A percentile compares a stretch with the other conserved stretches of the same genome.
These are phyloP conservation scores for Rhagonycha lutea DNA, from an alignment of 2,888 invertebrate species.

Conservation along the genomic window DNA sequence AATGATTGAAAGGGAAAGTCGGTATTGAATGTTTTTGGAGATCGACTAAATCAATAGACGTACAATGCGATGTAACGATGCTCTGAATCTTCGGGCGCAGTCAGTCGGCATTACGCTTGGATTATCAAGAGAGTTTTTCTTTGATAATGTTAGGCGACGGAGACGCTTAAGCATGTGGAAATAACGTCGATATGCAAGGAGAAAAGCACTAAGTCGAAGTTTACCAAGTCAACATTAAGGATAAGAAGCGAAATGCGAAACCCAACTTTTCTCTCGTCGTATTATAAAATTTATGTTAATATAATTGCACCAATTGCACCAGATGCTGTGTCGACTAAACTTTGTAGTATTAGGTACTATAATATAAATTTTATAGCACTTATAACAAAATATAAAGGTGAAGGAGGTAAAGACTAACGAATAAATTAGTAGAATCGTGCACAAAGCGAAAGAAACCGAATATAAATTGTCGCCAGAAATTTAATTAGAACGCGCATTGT, in stretches of 20 bases:
- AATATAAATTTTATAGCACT: neutral
- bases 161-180: constrained; percentile 42
- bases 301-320: neutral
- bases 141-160: constrained; percentile 44
- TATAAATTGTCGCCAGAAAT: constrained; percentile 36
- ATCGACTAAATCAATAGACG: neutral
- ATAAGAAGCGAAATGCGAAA: constrained; percentile 7
- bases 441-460: constrained; percentile 28
- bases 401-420: constrained; percentile 16
- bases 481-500: constrained; percentile 36
- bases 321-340: neutral
- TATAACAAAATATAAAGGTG: constrained; percentile 13
- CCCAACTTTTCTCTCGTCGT: neutral
- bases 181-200: constrained; percentile 42
- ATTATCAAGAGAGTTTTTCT: constrained; percentile 50
- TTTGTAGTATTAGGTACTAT: neutral
- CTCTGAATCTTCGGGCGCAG: constrained; percentile 36
- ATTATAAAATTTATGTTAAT: neutral
- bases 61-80: constrained; percentile 8
- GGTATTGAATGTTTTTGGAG: neutral
- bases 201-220: constrained; percentile 21
- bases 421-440: constrained; percentile 32
- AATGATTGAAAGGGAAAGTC: neutral
- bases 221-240: constrained; percentile 16
- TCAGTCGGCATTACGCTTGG: constrained; percentile 47